Evolutionary conservation across 2,888 invertebrate species (phyloP), one percentile per base, ranked within the genome.

Genomic region (Oxystoma pomonae): DNA sequence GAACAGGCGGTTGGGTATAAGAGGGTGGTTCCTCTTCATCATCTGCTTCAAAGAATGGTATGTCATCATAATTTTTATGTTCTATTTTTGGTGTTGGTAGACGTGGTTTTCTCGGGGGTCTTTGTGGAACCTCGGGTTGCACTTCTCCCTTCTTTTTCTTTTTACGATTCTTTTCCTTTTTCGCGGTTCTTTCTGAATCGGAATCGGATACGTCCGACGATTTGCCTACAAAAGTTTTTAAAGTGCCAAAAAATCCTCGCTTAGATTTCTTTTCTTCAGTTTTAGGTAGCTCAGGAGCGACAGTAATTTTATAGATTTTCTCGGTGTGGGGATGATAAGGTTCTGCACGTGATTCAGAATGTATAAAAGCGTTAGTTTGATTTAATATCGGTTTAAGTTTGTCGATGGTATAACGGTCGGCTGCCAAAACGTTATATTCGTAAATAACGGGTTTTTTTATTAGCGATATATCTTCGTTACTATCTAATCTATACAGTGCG

Each of bases 131-230:
- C 63, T 75, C 72, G n/a, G 72, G 70, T 5, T 74, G 73, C 60
- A 70, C 65, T 64, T 71, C 72, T 63, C 68, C 72, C 64, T 71
- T 74, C 50, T 71, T 68, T 58, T 69, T 72, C 16, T 70, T 71
- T 68, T 71, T 75, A 35, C 35, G 35, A 68, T 71, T 76, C 67
- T 69, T 73, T 68, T 71, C 71, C 66, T 75, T 75, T 65, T 75
- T 76, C 5, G 76, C 74, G 1, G 76, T 75, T 71, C 76, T 78
- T 67, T 79, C 79, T 5, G 80, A 78, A 65, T 80, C 80, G 7
- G 79, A 78, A 67, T 80, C 79, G 50, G 80, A 79, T 59, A 75
- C 73, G 61, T 79, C 80, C 17, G 77, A 73, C 16, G 80, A 80
- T 68, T 77, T 77, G 58, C 75, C 74, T 53, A 79, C 79, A 61